Evolutionary conservation across 2,888 invertebrate species (phyloP), one percentile per base, ranked within the genome.

Genomic region (Pandemis cinnamomeana): DNA sequence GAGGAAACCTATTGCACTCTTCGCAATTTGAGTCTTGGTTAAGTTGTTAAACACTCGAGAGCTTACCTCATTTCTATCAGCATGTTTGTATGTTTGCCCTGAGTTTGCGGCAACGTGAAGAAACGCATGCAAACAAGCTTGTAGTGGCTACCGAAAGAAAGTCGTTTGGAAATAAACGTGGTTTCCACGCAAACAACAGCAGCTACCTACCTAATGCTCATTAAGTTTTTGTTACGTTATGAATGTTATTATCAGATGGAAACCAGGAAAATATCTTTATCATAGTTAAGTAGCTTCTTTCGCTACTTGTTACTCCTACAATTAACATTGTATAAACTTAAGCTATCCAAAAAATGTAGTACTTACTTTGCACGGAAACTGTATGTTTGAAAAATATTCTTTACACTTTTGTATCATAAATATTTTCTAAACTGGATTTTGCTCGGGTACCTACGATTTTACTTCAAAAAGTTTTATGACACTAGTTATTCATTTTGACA

Each of bases 101-200:
- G 13, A n/a, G 36, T 41, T 61, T 61, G 41, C 61, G n/a, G 41
- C 61, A n/a, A 41, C 13, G 41, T 41, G 11, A 61, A 41, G 70
- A 77, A 64, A 46, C 10, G 46, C 62, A 63, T 7, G 41, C 64
- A 64, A 64, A 64, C 46, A 64, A 41, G 41, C 61, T 36, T 7
- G 41, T 41, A 11, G 27, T 11, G 27, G 11, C 20, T 11, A 20
- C 20, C 20, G 27, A 8, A 27, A 27, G 6, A 27, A 58, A n/a
- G 27, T 20, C 4, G 27, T 27, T 58, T 27, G 55, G 20, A 15
- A 20, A 20, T 55, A 27, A 13, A 27, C 27, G 7, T 5, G 0
- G 27, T 58, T 58, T 4, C 7, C n/a, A 13, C n/a, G 13, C n/a
- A 11, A 3, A 27, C 27, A 27, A 27, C 27, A 58, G 8, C 20